Conservation (phyloP, 1,140 invertebrate species). For the Saccostrea glomerata region DNA sequence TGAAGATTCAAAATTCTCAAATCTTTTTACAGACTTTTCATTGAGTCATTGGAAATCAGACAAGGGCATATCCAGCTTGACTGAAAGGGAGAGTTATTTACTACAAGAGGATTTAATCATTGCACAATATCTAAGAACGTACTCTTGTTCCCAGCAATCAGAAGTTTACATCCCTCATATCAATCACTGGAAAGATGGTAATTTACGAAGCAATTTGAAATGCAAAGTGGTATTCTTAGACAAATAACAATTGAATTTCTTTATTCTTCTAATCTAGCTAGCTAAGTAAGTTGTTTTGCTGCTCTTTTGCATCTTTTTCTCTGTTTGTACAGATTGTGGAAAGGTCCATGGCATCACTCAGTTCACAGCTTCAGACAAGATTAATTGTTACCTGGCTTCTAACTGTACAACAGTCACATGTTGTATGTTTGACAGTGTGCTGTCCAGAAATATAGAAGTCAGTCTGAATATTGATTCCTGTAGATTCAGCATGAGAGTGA, state of each 20-base stretch:
- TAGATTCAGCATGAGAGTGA: conserved; percentile 37
- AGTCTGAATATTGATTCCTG: conserved; percentile 39
- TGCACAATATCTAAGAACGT: background rate
- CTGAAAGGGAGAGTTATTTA: background rate
- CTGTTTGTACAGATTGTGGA: background rate
- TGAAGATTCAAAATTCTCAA: too few relatives aligned
- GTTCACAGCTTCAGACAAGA: background rate
- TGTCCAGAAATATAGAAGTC: conserved; percentile 23
- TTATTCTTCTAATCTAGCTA: too few relatives aligned
- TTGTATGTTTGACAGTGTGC: conserved; percentile 3
- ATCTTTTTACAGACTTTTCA: conserved; percentile 36
- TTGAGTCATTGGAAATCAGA: background rate
- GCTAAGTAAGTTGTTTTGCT: too few relatives aligned
- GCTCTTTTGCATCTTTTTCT: background rate
- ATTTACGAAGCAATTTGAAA: background rate
- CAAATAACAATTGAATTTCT: too few relatives aligned
- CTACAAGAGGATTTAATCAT: conserved; percentile 10
- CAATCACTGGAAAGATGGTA: conserved; percentile 40
- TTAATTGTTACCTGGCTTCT: conserved; percentile 22
- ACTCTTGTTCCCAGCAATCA: background rate
- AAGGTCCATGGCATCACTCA: background rate
- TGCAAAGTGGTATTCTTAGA: too few relatives aligned
- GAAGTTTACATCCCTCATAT: background rate
- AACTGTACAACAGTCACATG: background rate
- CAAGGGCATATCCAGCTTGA: background rate